Base-by-base conservation (phyloP, 2,888 invertebrate genomes). In the Stratiomys singularior region DNA sequence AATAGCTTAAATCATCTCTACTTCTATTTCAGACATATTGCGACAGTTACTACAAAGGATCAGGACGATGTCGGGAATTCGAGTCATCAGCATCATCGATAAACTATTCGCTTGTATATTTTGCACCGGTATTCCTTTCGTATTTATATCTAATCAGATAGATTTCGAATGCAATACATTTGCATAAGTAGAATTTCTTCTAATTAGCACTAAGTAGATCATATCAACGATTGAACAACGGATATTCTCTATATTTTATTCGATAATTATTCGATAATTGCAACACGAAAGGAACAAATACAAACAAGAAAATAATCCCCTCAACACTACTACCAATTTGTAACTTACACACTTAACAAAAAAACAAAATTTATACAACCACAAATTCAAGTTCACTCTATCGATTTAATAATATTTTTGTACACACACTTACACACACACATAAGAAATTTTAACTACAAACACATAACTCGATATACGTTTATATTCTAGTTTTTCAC, bases 1-100 rank as follows among this genome's bases (percentile, higher is more conserved):
- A 44, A 44, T 44, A n/a, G n/a, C n/a, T n/a, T n/a, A n/a, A n/a
- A n/a, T n/a, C n/a, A n/a, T n/a, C n/a, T n/a, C n/a, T n/a, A n/a
- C 15, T 52, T 52, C 52, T 58, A 5, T 77, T 77, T 7, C 67
- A 77, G 76, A 77, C 76, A 52, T 77, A 77, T 30, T 77, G 76
- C n/a, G 67, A 77, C 30, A 67, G 56, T 30, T 77, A 77, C 25
- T 77, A 66, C 58, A 77, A 77, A 56, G 76, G 76, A 67, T 77
- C 76, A 5, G 67, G 67, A 25, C 27, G 67, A 28, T 77, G 76
- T 52, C 66, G 30, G 1, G 76, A 77, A 56, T 77, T 52, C 23
- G 76, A 66, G 56, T 77, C 76, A 15, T 18, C 56, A 9, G 76
- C 64, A 21, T 7, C 76, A 9, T 18, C 28, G 9, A 5, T 21